These are phyloP conservation scores for Synergus itoensis DNA, from an alignment of 2,888 invertebrate genomes.

Conservation along the genomic window DNA sequence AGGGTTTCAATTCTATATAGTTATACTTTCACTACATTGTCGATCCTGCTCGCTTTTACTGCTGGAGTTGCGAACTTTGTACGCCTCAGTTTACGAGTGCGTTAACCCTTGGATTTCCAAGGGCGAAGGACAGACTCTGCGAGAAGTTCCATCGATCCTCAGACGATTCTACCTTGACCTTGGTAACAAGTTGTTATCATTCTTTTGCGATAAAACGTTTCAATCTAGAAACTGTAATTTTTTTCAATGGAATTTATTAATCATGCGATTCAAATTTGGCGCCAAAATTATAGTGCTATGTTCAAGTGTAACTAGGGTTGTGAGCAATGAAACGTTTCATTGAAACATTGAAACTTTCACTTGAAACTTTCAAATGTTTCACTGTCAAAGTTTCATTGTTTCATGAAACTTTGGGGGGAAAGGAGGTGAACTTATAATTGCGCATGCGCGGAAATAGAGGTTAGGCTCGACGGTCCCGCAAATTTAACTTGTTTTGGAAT, in stretches of 20 bases:
- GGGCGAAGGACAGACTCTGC: conserved; percentile 40
- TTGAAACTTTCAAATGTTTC: too few species aligned
- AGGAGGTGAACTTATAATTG: too few species aligned
- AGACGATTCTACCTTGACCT: conserved; percentile 57
- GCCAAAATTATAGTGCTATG: not conserved
- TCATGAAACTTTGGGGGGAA: too few species aligned
- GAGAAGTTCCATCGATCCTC: conserved; percentile 50
- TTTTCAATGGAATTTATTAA: not conserved
- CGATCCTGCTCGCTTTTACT: conserved; percentile 32
- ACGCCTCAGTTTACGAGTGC: conserved; percentile 36
- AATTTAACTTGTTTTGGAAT: too few species aligned
- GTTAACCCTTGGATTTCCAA: conserved; percentile 41
- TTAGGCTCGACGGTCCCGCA: too few species aligned
- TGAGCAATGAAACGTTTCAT: too few species aligned
- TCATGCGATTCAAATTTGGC: not conserved
- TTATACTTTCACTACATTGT: conserved; percentile 5
- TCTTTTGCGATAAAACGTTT: not conserved
- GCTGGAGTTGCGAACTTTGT: conserved; percentile 38
- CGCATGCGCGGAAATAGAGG: too few species aligned
- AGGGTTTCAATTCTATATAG: conserved; percentile 23
- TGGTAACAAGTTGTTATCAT: conserved; percentile 14
- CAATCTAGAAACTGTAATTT: not conserved
- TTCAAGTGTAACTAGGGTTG: too few species aligned
- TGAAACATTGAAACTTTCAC: too few species aligned
- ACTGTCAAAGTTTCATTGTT: too few species aligned